Evolutionary conservation across 2,113 vertebrate genomes (phyloP), one percentile per base, ranked within the genome.

Genomic region (Pampusana beccarii): DNA sequence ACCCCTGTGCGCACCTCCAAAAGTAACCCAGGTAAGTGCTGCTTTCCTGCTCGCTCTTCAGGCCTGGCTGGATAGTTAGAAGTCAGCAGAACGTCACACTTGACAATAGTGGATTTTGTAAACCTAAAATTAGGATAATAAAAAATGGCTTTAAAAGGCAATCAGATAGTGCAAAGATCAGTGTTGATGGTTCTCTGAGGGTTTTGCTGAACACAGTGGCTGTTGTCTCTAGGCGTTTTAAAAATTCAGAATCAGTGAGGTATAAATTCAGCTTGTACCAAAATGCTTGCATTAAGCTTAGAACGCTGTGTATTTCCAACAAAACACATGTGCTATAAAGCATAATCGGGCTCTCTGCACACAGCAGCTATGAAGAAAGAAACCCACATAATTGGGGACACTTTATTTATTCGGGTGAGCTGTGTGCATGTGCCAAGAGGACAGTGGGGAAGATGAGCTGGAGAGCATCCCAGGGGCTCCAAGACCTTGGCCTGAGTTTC

Each of bases 1-100:
- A 99, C 99, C 17, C 99, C 99, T 0, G 99, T 99, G 75, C 99
- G 99, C 90, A 97, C 98, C 42, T 98, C 99, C 93, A 99, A 99
- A 93, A 98, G 98, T 93, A 99, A 99, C 97, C 99, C 99, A 84
- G 99, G 99, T 99, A 91, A 98, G 98, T 90, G 81, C 64, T 65
- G 19, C 40, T 66, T 42, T 93, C 84, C 26, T 5, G 42, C 44
- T 44, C 33, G 4, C 12, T 46, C 40, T 57, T 26, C 42, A 6
- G 54, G 10, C 42, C 6, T 19, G 54, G 11, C 42, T 62, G 34
- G 25, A 8, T 33, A 16, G 33, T 10, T 5, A 8, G 29, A 26
- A 79, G 10, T 23, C 85, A 61, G 79, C 58, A 83, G 61, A 66
- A 36, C 40, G 31, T 26, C 36, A 1, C 8, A 11, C 20, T 38